phyloP scores from a whole-genome alignment of 1,140 invertebrate species.

The Thereuonema tuberculata region DNA sequence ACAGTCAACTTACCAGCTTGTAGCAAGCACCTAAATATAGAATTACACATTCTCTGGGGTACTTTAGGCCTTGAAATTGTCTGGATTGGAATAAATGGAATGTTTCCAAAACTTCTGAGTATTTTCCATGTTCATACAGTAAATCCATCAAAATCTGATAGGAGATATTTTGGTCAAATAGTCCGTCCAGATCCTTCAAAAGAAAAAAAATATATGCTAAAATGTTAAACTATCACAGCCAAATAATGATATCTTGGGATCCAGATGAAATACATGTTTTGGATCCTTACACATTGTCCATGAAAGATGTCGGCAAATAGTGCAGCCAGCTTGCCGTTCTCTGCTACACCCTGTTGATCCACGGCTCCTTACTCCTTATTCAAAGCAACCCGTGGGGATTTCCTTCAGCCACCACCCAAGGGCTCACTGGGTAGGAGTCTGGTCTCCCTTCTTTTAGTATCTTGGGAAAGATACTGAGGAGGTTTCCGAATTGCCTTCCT shows the following conservation, averaged over 20 bases:
- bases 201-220: constrained; percentile 1
- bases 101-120: constrained; percentile 47
- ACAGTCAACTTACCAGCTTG: constrained; percentile 59
- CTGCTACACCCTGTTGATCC: not conserved
- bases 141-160: constrained; percentile 56
- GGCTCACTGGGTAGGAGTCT: too few species aligned
- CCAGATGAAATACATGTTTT: not conserved
- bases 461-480: too few species aligned
- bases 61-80: constrained; percentile 42
- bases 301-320: too few species aligned
- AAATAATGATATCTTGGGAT: not conserved
- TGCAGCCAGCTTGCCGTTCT: too few species aligned
- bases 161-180: constrained; percentile 54
- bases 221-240: constrained; percentile 11
- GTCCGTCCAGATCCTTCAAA: constrained; percentile 42
- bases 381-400: too few species aligned
- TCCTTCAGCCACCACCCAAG: too few species aligned
- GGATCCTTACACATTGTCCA: not conserved
- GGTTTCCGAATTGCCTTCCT: too few species aligned
- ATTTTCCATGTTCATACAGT: constrained; percentile 50
- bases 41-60: constrained; percentile 48
- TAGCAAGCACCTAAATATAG: constrained; percentile 53
- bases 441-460: too few species aligned
- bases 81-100: constrained; percentile 43
- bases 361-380: too few species aligned